Percentiles rank a stretch among this genome's conserved stretches.
phyloP scores from a whole-genome alignment of 2,797 vertebrate species.

The Trachops cirrhosus region DNA sequence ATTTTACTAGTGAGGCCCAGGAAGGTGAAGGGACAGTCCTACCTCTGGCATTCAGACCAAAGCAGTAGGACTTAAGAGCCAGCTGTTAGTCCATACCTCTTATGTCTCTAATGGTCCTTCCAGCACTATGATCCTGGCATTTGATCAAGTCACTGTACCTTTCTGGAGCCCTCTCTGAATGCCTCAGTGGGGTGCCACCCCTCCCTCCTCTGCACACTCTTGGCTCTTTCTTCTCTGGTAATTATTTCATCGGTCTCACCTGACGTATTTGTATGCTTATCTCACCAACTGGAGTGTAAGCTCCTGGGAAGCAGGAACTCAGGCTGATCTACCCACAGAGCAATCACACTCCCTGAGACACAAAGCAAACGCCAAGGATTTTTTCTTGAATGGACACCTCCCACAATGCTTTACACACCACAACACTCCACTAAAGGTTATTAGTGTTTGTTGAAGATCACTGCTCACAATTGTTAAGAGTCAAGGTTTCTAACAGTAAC shows the following conservation, averaged over 20 bases:
- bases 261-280: not conserved
- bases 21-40: not conserved
- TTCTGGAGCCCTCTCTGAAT: not conserved
- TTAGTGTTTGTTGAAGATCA: not conserved
- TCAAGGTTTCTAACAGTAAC: not conserved
- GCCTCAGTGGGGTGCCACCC: rapidly evolving
- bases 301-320: not conserved
- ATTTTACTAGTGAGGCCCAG: not conserved
- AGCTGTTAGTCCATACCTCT: not conserved
- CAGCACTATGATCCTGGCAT: not conserved
- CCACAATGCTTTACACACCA: not conserved
- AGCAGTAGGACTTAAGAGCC: not conserved
- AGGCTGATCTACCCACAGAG: not conserved
- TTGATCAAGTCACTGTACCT: not conserved
- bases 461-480: not conserved
- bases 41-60: not conserved
- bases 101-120: not conserved
- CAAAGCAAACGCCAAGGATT: not conserved
- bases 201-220: not conserved
- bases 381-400: not conserved
- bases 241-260: not conserved
- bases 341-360: not conserved
- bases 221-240: not conserved
- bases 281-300: not conserved
- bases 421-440: not conserved